phyloP scores from a whole-genome alignment of 2,113 vertebrate species.

The Equus przewalskii region DNA sequence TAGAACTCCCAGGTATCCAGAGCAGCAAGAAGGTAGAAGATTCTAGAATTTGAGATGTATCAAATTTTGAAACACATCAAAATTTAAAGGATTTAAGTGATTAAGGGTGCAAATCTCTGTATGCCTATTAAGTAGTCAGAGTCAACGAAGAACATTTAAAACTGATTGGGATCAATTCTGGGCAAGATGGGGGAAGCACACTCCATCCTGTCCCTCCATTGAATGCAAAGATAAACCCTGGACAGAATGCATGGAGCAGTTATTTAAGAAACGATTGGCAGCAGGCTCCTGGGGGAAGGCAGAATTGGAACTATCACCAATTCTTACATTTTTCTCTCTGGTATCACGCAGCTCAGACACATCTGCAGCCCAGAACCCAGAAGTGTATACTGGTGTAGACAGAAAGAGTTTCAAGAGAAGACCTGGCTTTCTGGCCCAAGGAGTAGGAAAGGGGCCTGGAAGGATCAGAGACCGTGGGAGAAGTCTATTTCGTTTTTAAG shows the following conservation, averaged over 20 bases:
- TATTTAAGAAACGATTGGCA: not conserved
- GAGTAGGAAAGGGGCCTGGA: not conserved
- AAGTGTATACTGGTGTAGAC: rapidly evolving
- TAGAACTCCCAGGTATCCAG: not conserved
- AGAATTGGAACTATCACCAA: not conserved
- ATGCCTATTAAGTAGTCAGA: not conserved
- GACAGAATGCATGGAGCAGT: not conserved
- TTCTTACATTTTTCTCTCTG: not conserved
- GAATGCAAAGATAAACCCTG: not conserved
- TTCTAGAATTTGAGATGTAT: not conserved
- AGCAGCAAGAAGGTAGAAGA: not conserved
- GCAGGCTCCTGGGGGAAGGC: not conserved
- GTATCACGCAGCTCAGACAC: not conserved
- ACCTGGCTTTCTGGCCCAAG: not conserved
- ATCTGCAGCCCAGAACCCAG: not conserved
- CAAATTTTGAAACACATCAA: not conserved
- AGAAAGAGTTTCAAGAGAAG: not conserved
- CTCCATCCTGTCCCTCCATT: not conserved
- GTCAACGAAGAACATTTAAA: slow-evolving; percentile 11
- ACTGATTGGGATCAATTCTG: not conserved
- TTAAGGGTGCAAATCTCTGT: not conserved
- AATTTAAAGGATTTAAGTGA: not conserved
- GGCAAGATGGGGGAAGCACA: not conserved
- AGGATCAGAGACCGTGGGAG: not conserved
- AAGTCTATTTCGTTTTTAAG: not conserved